A percentile compares a stretch with the other conserved stretches of the same genome.
These are phyloP conservation scores for Erebia palarica DNA, from an alignment of 2,888 invertebrate genomes.

Conservation along the genomic window DNA sequence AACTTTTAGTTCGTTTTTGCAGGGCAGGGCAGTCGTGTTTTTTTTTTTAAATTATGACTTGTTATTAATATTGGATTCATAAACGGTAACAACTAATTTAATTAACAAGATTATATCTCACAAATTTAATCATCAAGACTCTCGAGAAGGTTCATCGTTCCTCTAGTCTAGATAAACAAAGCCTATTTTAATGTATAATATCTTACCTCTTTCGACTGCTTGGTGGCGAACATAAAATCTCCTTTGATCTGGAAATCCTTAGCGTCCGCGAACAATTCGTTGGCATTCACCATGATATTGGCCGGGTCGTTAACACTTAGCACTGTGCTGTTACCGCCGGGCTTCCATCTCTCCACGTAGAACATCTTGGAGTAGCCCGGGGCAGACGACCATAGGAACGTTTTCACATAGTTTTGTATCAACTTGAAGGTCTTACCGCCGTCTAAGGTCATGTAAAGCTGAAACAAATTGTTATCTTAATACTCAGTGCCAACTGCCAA, in stretches of 20 bases:
- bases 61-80: no score
- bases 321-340: slow-evolving; percentile 85
- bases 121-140: no score
- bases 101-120: no score
- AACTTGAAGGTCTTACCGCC: slow-evolving; percentile 88
- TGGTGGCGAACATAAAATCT: slow-evolving; percentile 93
- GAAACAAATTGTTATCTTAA: slow-evolving; percentile 45
- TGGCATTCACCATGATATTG: slow-evolving; percentile 73
- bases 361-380: slow-evolving; percentile 77
- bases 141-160: no score
- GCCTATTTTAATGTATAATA: not conserved
- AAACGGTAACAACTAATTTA: no score
- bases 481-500: no score
- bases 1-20: no score
- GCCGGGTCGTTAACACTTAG: slow-evolving; percentile 83
- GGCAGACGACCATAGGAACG: slow-evolving; percentile 87
- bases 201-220: slow-evolving; percentile 84
- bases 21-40: no score
- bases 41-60: no score
- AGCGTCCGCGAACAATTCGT: slow-evolving; percentile 84
- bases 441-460: slow-evolving; percentile 90
- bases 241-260: slow-evolving; percentile 92
- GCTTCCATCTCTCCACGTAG: slow-evolving; percentile 86
- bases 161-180: not conserved
- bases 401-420: slow-evolving; percentile 88